Base-by-base conservation (phyloP, 1,140 invertebrate species). In the Calycopis cecrops region DNA sequence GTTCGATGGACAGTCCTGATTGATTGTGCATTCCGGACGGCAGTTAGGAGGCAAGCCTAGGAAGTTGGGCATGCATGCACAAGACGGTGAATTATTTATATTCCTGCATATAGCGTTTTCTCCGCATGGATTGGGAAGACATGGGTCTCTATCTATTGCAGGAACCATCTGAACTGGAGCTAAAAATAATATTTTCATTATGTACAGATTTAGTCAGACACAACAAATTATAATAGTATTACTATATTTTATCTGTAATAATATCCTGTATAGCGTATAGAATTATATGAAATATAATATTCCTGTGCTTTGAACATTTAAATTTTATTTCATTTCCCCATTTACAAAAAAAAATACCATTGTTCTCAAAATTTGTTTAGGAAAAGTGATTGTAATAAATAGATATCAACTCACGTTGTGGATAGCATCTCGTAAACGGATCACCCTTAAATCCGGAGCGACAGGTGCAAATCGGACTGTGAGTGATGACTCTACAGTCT, bases 401-500 rank as follows among this genome's bases (percentile, higher is more conserved):
- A 18, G 11, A 9, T 8, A 48, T 38, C 4, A 37, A 79, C 89
- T 89, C 87, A 91, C 90, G 78, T 83, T 79, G 74, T 54, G 65
- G 63, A 57, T 83, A 77, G 64, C 90, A 91, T 69, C 88, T 81
- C 17, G 87, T 87, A 54, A 91, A 91, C n/a, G 90, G 88, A 82
- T 91, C 90, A 17, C 90, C 90, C 40, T 81, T 87, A 60, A 80
- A 89, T 52, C 86, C 86, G 17, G 67, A 42, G 18, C 69, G 68
- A 65, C 90, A 91, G 50, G 88, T 86, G 67, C 90, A 91, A 34
- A 90, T 82, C 38, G 93, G 91, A 66, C 90, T 90, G 69, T 94
- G 93, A 71, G 94, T 93, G 38, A 92, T 89, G 3, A 95, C 93
- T 67, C 90, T 90, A 69, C 95, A 96, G 48, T 93, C 88, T 10